These are phyloP conservation scores for Cremastobaeus sp. DNA, from an alignment of 2,888 invertebrate genomes.

Conservation along the genomic window DNA sequence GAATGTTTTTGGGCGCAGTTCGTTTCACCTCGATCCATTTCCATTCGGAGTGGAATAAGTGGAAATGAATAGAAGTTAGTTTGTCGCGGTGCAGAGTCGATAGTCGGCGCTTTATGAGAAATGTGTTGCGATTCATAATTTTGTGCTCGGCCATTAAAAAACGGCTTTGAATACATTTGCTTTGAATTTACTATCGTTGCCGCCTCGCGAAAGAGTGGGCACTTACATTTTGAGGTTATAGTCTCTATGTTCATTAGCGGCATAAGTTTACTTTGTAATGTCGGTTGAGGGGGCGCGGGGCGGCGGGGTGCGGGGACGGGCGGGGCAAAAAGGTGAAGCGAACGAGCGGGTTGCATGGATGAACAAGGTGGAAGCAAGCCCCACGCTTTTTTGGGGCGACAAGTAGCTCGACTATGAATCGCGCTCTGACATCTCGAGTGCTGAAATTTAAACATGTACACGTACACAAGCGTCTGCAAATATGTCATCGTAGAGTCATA, in stretches of 20 bases:
- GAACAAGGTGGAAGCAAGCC: slow-evolving; percentile 3
- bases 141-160: slow-evolving; percentile 29
- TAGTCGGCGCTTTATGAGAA: slow-evolving; percentile 33
- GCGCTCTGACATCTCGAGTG: slow-evolving; percentile 40
- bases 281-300: slow-evolving; percentile 38
- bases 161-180: slow-evolving; percentile 41
- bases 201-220: slow-evolving; percentile 64
- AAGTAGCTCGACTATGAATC: slow-evolving; percentile 48
- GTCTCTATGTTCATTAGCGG: slow-evolving; percentile 73
- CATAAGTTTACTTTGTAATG: slow-evolving; percentile 70
- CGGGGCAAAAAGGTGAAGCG: slow-evolving; percentile 33
- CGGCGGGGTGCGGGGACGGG: slow-evolving; percentile 12
- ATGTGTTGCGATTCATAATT: slow-evolving; percentile 41
- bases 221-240: slow-evolving; percentile 72
- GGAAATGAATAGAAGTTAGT: slow-evolving; percentile 15
- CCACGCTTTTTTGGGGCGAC: slow-evolving; percentile 39
- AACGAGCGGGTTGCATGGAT: slow-evolving; percentile 2
- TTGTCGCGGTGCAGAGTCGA: slow-evolving; percentile 23
- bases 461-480: slow-evolving; percentile 3
- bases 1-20: background rate
- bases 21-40: slow-evolving; percentile 27
- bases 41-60: slow-evolving; percentile 13
- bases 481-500: slow-evolving; percentile 37
- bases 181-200: slow-evolving; percentile 47
- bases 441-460: slow-evolving; percentile 42